phyloP scores from a whole-genome alignment of 2,797 vertebrate species.

The Malacoraja senta region DNA sequence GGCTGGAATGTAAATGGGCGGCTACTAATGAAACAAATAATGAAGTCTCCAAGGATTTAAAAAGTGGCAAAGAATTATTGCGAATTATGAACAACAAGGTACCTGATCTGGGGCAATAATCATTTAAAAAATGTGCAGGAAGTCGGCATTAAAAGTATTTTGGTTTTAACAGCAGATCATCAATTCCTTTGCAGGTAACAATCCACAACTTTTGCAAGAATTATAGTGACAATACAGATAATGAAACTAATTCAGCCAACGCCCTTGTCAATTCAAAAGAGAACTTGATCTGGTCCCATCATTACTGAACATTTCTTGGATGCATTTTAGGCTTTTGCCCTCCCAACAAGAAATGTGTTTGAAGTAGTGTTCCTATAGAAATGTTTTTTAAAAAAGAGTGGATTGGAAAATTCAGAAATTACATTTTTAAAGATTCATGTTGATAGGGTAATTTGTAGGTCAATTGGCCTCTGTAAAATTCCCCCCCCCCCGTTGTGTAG shows the following conservation, averaged over 20 bases:
- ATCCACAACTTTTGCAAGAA: background rate
- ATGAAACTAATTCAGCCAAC: background rate
- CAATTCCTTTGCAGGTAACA: background rate
- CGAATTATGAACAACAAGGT: background rate
- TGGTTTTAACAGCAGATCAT: background rate
- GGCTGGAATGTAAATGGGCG: background rate
- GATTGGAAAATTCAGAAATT: too few species aligned
- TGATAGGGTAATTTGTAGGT: too few species aligned
- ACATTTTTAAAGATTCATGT: too few species aligned
- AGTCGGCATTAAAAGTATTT: background rate
- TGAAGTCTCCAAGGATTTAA: background rate
- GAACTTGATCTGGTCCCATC: background rate
- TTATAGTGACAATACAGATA: background rate
- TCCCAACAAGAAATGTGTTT: background rate
- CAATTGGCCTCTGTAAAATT: too few species aligned
- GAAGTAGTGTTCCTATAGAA: background rate
- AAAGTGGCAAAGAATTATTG: background rate
- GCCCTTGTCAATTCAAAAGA: background rate
- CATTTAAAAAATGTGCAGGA: background rate
- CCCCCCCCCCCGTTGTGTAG: too few species aligned
- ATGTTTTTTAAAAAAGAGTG: background rate
- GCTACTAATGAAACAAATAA: background rate
- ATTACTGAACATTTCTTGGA: background rate
- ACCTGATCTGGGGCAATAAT: background rate
- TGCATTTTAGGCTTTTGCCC: too few species aligned